Conservation (phyloP, 1,140 invertebrate genomes). For the Megalopta genalis region DNA sequence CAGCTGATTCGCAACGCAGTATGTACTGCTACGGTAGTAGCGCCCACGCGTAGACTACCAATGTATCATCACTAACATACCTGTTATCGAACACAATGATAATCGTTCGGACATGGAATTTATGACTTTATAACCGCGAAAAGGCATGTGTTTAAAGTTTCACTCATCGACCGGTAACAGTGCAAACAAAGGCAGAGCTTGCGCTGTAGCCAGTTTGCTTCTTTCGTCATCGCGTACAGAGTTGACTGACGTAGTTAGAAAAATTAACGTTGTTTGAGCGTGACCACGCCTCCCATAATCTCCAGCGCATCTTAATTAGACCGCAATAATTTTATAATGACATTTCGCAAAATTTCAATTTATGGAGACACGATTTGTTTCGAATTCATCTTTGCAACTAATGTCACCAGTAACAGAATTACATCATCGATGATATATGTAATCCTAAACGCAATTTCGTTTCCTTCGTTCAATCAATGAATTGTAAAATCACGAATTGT, state of each 20-base stretch:
- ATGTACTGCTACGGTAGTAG: too few relatives aligned
- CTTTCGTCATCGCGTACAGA: neutral
- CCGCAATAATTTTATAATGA: neutral
- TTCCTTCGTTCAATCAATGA: too few relatives aligned
- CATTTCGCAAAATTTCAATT: too few relatives aligned
- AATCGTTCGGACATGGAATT: neutral
- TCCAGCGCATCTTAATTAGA: neutral
- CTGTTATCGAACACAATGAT: neutral
- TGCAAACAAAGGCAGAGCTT: slow-evolving; percentile 24
- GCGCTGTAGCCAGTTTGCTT: neutral
- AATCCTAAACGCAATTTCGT: neutral
- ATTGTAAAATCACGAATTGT: too few relatives aligned
- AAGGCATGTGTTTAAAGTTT: neutral
- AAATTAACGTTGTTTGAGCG: neutral
- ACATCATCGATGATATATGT: neutral
- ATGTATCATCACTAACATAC: neutral
- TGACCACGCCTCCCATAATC: neutral
- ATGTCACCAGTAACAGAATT: neutral
- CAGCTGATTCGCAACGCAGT: slow-evolving; percentile 43
- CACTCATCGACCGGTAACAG: neutral
- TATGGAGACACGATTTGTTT: too few relatives aligned
- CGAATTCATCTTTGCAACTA: neutral
- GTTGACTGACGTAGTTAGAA: too few relatives aligned
- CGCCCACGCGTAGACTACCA: slow-evolving; percentile 4
- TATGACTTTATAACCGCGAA: neutral